Conservation (phyloP, 23 tunicate species). For the Trididemnum miniatum region DNA sequence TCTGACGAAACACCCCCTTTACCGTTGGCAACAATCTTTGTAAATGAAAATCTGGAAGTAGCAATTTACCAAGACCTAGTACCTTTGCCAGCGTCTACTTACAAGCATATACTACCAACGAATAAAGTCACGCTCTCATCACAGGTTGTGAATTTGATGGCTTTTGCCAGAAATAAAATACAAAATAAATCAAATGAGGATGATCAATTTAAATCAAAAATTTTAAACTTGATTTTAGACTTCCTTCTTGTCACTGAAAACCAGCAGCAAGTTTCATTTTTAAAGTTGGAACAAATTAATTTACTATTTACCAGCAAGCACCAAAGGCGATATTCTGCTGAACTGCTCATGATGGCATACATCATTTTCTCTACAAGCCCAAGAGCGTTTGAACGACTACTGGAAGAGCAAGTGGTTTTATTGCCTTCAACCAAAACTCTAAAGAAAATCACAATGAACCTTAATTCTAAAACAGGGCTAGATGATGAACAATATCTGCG, state of each 20-base stretch:
- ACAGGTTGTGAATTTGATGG: conserved; percentile 12
- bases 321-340: neutral
- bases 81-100: neutral
- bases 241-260: neutral
- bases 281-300: neutral
- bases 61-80: neutral
- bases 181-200: neutral
- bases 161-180: neutral
- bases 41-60: neutral
- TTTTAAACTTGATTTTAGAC: neutral
- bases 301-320: neutral
- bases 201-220: neutral
- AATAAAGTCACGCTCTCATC: conserved; percentile 4
- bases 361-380: conserved; percentile 7
- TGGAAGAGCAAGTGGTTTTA: neutral
- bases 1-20: conserved; percentile 3
- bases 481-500: neutral
- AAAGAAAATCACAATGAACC: conserved; percentile 4
- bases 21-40: neutral
- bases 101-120: too few species aligned
- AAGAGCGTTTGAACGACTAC: neutral
- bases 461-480: conserved; percentile 1
- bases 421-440: conserved; percentile 21
- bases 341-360: conserved; percentile 7
- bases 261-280: neutral